phyloP scores from a whole-genome alignment of 2,888 invertebrate species.

The Alcis repandata region DNA sequence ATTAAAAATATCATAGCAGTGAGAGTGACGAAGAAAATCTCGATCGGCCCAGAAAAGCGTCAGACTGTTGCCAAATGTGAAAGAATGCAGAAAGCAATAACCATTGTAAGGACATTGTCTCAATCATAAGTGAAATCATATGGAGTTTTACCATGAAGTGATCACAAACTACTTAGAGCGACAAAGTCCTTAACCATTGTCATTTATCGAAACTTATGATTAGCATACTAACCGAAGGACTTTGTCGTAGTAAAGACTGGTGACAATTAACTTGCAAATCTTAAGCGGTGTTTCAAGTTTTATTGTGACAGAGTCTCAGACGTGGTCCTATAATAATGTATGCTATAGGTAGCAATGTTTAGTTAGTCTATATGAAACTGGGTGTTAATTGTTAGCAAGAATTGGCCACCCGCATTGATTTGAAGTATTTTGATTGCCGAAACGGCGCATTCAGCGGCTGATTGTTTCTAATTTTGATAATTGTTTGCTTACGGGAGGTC shows the following conservation, averaged over 20 bases:
- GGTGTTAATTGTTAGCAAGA: slow-evolving; percentile 35
- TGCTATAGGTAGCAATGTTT: no score
- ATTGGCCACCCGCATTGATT: slow-evolving; percentile 48
- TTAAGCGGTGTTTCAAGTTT: background rate
- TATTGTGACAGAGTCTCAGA: slow-evolving; percentile 32
- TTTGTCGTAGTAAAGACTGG: slow-evolving; percentile 27
- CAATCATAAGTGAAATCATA: slow-evolving; percentile 1
- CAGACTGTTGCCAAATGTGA: slow-evolving; percentile 62
- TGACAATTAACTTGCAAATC: background rate
- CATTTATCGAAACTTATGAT: background rate
- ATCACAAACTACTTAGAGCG: background rate
- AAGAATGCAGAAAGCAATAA: slow-evolving; percentile 53
- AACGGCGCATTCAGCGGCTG: slow-evolving; percentile 17
- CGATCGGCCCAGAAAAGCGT: no score
- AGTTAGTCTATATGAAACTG: slow-evolving; percentile 7
- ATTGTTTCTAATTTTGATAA: slow-evolving; percentile 32
- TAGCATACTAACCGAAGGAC: slow-evolving; percentile 1
- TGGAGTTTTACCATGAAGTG: background rate
- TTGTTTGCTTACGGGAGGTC: slow-evolving; percentile 31
- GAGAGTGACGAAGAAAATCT: no score
- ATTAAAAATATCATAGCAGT: no score
- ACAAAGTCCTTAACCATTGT: slow-evolving; percentile 8
- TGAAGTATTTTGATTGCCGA: slow-evolving; percentile 40
- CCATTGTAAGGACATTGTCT: background rate
- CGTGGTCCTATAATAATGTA: slow-evolving; percentile 9